Evolutionary conservation across 2,113 vertebrate species (phyloP).

Genomic region (Passer montanus): DNA sequence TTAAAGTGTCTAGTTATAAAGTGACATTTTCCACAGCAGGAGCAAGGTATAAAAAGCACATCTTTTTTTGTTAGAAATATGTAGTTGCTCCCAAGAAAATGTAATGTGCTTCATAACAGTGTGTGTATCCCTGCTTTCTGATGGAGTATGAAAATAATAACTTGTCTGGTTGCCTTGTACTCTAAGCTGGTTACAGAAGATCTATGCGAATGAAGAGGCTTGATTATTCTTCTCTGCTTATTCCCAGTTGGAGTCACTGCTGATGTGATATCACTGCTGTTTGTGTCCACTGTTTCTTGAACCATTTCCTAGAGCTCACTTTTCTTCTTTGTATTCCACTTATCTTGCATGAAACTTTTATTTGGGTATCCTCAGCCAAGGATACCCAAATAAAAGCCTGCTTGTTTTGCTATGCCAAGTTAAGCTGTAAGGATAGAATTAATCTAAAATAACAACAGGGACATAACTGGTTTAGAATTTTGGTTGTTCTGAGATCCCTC

Average conservation of each 20-base stretch:
- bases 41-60: background rate
- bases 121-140: background rate
- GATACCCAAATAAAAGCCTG: background rate
- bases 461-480: background rate
- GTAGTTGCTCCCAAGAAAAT: background rate
- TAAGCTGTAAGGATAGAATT: background rate
- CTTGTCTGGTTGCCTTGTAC: background rate
- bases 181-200: background rate
- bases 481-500: background rate
- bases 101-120: background rate
- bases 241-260: background rate
- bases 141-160: background rate
- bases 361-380: background rate
- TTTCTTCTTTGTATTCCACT: background rate
- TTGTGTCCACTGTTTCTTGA: background rate
- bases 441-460: background rate
- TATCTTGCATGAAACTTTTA: background rate
- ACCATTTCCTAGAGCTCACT: background rate
- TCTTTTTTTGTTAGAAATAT: background rate
- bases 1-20: constrained; percentile 6
- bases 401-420: background rate
- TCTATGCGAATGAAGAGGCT: background rate
- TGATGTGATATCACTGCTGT: background rate
- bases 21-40: background rate
- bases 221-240: background rate